Base-by-base conservation (phyloP, 1,140 invertebrate genomes). In the Diachasmimorpha longicaudata region DNA sequence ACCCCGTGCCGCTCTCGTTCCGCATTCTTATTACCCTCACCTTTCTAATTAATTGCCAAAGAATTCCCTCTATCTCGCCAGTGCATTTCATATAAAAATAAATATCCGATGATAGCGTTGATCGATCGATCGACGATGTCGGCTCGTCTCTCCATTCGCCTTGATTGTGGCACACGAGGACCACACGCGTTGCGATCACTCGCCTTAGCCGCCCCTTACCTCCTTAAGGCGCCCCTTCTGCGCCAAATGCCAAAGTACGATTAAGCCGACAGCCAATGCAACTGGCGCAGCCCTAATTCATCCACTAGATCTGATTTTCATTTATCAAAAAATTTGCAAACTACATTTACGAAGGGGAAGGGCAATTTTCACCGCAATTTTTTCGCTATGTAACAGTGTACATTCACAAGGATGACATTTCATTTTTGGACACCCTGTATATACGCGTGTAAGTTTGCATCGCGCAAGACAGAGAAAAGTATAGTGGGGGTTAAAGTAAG, bases 161-260 rank as follows among this genome's bases (percentile, higher is more conserved):
- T 66, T 68, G 58, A 52, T 68, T 39, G 75, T 72, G 67, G 75
- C 70, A 71, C 70, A 55, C 68, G 70, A 72, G 78, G 83, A 85
- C 85, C 82, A 83, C 84, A 84, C 85, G 81, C 80, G 80, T 82
- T 78, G 83, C 79, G 78, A 79, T 75, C 74, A 55, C 21, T 74
- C 55, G 63, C 74, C 48, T 75, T 46, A 75, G 63, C 46, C 31
- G 58, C 16, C 36, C 31, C 48, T 69, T 66, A 37, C 19, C 68
- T 66, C 70, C 46, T 23, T 68, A 68, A 71, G 23, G 23, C 66
- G 66, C 66, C 66, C 66, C 23, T 46, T 55, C 23, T 36, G 31
- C 14, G 25, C 10, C 31, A 14, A 44, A 68, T 46, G 42, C 44
- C 8, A 68, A 75, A 69, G 66, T 39, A n/a, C 25, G 16, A 69